phyloP scores from a whole-genome alignment of 2,113 vertebrate species.

The Telmatochromis brachygnathus region DNA sequence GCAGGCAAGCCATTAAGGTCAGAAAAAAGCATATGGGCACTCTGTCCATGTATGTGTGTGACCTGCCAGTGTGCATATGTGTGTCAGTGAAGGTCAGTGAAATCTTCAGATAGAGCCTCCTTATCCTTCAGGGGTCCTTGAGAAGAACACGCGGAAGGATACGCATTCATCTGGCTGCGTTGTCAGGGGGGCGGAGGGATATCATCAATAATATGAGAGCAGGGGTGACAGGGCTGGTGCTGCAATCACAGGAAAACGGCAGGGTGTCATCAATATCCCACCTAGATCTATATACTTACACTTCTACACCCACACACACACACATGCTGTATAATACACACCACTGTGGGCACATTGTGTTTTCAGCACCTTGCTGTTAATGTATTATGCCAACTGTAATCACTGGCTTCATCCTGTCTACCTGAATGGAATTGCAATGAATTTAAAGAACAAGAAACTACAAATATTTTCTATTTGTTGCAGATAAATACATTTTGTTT shows the following conservation, averaged over 20 bases:
- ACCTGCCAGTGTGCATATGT: slow-evolving; percentile 13
- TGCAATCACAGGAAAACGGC: slow-evolving; percentile 70
- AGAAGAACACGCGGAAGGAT: slow-evolving; percentile 69
- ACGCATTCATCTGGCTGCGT: slow-evolving; percentile 71
- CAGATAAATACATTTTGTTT: neutral
- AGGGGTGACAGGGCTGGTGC: slow-evolving; percentile 60
- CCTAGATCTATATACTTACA: slow-evolving; percentile 27
- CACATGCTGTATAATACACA: neutral
- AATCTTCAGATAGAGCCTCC: slow-evolving; percentile 55
- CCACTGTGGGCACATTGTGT: neutral
- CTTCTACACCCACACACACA: slow-evolving; percentile 1
- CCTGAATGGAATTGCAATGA: slow-evolving; percentile 10
- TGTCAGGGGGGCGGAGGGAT: slow-evolving; percentile 70
- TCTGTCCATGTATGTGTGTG: slow-evolving; percentile 29
- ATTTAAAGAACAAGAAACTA: neutral
- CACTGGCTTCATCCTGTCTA: slow-evolving; percentile 9
- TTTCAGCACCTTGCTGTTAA: slow-evolving; percentile 25
- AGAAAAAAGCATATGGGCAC: slow-evolving; percentile 43
- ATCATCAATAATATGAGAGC: slow-evolving; percentile 71
- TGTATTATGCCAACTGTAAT: slow-evolving; percentile 36
- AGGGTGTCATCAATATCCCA: slow-evolving; percentile 74
- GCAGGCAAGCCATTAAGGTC: slow-evolving; percentile 50
- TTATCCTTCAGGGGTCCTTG: slow-evolving; percentile 77
- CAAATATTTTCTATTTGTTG: neutral
- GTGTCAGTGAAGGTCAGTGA: slow-evolving; percentile 47